Conservation (phyloP, 2,797 vertebrate genomes). For the Pyrocephalus nanus region DNA sequence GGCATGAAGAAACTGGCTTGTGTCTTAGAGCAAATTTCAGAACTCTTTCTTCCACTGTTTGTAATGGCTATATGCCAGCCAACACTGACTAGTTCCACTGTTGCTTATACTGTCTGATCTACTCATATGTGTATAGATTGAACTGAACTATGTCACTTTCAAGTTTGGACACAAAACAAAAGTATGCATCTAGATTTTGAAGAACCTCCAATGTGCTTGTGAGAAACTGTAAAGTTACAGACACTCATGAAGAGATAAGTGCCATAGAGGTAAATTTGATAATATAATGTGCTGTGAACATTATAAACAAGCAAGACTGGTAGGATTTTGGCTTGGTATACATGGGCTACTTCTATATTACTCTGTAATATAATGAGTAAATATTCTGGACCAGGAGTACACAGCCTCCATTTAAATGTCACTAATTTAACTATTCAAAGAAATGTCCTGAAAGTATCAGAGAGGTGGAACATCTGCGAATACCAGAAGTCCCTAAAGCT, state of each 20-base stretch:
- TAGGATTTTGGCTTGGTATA: background rate
- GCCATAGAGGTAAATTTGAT: background rate
- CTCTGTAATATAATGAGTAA: background rate
- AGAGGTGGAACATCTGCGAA: background rate
- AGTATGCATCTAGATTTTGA: background rate
- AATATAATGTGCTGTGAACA: background rate
- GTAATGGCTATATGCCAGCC: background rate
- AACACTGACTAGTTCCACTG: background rate
- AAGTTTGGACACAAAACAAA: background rate
- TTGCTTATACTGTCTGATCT: background rate
- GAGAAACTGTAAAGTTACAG: background rate
- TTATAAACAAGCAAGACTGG: background rate
- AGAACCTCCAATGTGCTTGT: background rate
- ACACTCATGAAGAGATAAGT: background rate
- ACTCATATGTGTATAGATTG: fast-evolving
- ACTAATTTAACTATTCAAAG: background rate
- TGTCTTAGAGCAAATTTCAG: background rate
- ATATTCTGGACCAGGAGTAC: background rate
- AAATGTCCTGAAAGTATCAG: background rate
- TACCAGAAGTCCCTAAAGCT: background rate
- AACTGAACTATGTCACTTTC: background rate
- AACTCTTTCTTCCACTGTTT: background rate
- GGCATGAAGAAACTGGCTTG: background rate
- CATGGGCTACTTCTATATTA: background rate
- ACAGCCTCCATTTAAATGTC: fast-evolving